These are phyloP conservation scores for Alosa alosa DNA, from an alignment of 2,113 vertebrate species.

Conservation along the genomic window DNA sequence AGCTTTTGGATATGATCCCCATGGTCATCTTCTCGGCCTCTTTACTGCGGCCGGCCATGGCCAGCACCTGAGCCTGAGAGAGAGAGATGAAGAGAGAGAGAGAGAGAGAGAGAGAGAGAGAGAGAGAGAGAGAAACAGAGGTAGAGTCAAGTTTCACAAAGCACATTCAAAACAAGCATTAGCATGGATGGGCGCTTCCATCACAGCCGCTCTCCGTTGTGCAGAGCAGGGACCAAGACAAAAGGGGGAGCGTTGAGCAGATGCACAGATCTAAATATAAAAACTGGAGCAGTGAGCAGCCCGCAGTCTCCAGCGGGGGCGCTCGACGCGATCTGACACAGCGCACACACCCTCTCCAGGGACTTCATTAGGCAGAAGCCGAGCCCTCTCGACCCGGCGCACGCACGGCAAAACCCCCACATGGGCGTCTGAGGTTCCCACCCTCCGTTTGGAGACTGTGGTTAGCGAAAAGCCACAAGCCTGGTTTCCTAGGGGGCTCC, in stretches of 20 bases:
- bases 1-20: conserved; percentile 76
- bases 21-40: conserved; percentile 85
- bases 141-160: not conserved
- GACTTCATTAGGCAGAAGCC: conserved; percentile 27
- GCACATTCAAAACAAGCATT: too few species aligned
- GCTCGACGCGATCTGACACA: not conserved
- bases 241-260: conserved; percentile 24
- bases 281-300: not conserved
- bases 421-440: not conserved
- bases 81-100: not conserved
- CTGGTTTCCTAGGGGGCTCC: not conserved
- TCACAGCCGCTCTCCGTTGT: too few species aligned
- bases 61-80: conserved; percentile 87
- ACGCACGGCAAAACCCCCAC: not conserved
- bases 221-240: not conserved
- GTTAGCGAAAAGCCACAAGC: not conserved
- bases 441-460: not conserved
- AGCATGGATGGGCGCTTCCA: too few species aligned
- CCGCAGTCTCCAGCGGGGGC: not conserved
- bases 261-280: not conserved
- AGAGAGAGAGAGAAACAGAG: not conserved
- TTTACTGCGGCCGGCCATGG: conserved; percentile 76
- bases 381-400: not conserved
- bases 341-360: conserved; percentile 14
- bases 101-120: not conserved